Conservation (phyloP, 23 tunicate species). For the Halocynthia aurantium region DNA sequence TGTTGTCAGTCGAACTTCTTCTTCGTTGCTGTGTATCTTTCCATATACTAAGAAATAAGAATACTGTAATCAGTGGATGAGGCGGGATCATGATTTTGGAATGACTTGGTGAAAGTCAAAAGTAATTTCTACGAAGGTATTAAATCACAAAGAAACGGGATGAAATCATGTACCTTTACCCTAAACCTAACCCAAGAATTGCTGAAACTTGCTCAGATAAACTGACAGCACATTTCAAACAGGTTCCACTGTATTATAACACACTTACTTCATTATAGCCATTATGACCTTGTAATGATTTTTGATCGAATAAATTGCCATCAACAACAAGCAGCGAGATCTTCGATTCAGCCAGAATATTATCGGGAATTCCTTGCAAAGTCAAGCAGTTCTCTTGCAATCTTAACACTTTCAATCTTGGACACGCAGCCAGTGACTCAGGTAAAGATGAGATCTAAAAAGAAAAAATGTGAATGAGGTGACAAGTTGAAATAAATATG, state of each 20-base stretch:
- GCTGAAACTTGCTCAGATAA: neutral
- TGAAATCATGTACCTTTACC: neutral
- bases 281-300: constrained; percentile 50
- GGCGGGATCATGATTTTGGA: too few species aligned
- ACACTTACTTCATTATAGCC: constrained; percentile 59
- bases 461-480: neutral
- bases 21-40: constrained; percentile 73
- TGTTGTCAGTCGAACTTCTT: constrained; percentile 61
- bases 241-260: neutral
- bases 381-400: constrained; percentile 73
- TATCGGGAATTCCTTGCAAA: constrained; percentile 29
- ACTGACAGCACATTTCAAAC: too few species aligned
- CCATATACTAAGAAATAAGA: constrained; percentile 56
- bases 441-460: constrained; percentile 47
- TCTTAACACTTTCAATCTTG: constrained; percentile 74
- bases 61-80: too few species aligned
- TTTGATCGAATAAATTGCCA: constrained; percentile 66
- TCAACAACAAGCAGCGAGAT: constrained; percentile 49
- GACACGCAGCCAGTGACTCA: constrained; percentile 41
- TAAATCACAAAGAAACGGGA: too few species aligned
- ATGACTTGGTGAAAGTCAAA: too few species aligned
- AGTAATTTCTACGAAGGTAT: too few species aligned
- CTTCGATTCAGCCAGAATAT: constrained; percentile 44
- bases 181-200: neutral
- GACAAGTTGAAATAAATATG: neutral